Evolutionary conservation across 2,888 invertebrate genomes (phyloP).

Genomic region (Rotaria macrura): DNA sequence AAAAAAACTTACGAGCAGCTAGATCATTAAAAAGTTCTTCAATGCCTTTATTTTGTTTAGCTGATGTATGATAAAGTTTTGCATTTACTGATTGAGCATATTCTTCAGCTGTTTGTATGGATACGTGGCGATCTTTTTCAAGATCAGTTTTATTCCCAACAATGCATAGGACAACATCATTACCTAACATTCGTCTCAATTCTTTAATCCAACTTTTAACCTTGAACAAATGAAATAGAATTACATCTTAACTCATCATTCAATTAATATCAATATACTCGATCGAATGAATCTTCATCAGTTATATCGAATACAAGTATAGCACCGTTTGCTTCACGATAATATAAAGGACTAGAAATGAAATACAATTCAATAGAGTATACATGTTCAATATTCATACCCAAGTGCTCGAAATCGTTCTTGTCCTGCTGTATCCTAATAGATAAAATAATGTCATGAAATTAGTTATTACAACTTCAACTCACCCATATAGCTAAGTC

Average conservation of each 20-base stretch:
- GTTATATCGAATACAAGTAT: constrained; percentile 94
- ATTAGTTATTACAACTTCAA: constrained; percentile 58
- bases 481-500: constrained; percentile 80
- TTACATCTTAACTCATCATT: not conserved
- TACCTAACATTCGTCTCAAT: constrained; percentile 82
- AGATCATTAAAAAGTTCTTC: constrained; percentile 78
- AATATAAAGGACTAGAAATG: constrained; percentile 76
- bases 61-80: constrained; percentile 79
- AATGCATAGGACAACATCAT: constrained; percentile 77
- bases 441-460: constrained; percentile 62
- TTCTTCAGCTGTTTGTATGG: constrained; percentile 72
- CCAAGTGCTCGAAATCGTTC: constrained; percentile 75
- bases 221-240: not conserved
- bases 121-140: constrained; percentile 75
- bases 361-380: constrained; percentile 46
- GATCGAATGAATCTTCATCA: constrained; percentile 88
- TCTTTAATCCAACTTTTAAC: constrained; percentile 97
- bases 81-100: constrained; percentile 79
- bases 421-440: constrained; percentile 87
- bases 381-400: not conserved
- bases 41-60: constrained; percentile 78
- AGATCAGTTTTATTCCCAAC: constrained; percentile 94
- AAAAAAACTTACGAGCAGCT: constrained; percentile 54
- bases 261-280: constrained; percentile 74
- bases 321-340: constrained; percentile 89